A percentile compares a stretch with the other conserved stretches of the same genome.
phyloP scores from a whole-genome alignment of 2,113 vertebrate genomes.

The Circaetus gallicus region DNA sequence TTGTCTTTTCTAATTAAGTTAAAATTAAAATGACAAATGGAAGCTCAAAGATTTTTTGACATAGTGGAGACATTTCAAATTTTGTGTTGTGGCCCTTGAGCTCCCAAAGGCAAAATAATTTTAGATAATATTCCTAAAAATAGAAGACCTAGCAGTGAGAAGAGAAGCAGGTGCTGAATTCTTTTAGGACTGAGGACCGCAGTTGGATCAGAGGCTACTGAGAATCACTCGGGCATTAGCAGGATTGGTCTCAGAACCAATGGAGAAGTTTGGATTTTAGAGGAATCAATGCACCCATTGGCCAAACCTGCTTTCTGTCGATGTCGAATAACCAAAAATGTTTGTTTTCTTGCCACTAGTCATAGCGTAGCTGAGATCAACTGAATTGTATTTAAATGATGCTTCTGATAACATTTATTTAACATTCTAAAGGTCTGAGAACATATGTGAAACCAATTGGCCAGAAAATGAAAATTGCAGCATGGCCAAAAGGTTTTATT shows the following conservation, averaged over 20 bases:
- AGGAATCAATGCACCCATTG: neutral
- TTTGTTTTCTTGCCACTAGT: neutral
- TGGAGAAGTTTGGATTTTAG: neutral
- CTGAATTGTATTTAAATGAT: neutral
- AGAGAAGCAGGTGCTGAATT: neutral
- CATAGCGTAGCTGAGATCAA: neutral
- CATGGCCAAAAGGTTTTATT: conserved; percentile 3
- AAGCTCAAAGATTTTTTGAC: neutral
- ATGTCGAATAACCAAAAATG: neutral
- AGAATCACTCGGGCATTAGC: neutral
- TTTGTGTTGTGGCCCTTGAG: neutral
- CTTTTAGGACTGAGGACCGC: too few species aligned
- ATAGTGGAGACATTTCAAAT: neutral
- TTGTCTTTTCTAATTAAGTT: neutral
- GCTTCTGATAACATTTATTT: conserved; percentile 18
- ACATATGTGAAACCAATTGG: conserved; percentile 23
- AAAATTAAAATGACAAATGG: neutral
- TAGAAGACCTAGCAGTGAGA: neutral
- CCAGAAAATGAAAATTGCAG: conserved; percentile 42
- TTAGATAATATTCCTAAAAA: neutral
- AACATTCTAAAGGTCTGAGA: conserved; percentile 1
- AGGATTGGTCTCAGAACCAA: neutral
- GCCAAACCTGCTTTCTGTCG: neutral
- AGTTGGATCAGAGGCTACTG: neutral
- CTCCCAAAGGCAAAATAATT: neutral